These are phyloP conservation scores for Cyanocitta stelleri DNA, from an alignment of 2,113 vertebrate species.

Conservation along the genomic window DNA sequence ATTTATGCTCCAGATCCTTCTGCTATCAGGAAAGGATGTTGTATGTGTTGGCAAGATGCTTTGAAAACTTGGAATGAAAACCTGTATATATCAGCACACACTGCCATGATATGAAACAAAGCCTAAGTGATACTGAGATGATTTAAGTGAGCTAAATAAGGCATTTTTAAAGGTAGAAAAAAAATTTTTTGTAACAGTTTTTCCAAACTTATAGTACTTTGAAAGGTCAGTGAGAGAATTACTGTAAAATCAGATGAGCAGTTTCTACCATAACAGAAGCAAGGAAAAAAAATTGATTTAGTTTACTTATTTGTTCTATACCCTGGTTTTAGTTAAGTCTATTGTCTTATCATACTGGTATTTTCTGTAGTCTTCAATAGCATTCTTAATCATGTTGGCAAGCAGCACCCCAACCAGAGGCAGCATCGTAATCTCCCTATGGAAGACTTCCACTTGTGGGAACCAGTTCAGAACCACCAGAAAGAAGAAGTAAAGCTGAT, in stretches of 20 bases:
- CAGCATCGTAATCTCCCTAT: constrained; percentile 70
- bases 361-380: constrained; percentile 70
- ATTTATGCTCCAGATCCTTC: neutral
- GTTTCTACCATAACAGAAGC: neutral
- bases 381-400: constrained; percentile 71
- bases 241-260: neutral
- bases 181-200: neutral
- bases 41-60: neutral
- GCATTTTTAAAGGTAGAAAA: neutral
- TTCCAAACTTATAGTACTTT: neutral
- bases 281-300: neutral
- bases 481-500: constrained; percentile 75
- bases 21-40: neutral
- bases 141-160: neutral
- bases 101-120: neutral
- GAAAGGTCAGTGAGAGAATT: neutral
- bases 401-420: constrained; percentile 69
- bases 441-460: constrained; percentile 72
- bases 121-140: neutral
- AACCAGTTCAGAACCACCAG: constrained; percentile 75
- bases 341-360: constrained; percentile 65
- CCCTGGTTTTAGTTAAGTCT: constrained; percentile 60
- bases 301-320: constrained; percentile 70
- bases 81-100: neutral
- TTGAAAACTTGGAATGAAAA: neutral